A percentile compares a stretch with the other conserved stretches of the same genome.
phyloP scores from a whole-genome alignment of 2,888 invertebrate genomes.

The Capitulum mitella region DNA sequence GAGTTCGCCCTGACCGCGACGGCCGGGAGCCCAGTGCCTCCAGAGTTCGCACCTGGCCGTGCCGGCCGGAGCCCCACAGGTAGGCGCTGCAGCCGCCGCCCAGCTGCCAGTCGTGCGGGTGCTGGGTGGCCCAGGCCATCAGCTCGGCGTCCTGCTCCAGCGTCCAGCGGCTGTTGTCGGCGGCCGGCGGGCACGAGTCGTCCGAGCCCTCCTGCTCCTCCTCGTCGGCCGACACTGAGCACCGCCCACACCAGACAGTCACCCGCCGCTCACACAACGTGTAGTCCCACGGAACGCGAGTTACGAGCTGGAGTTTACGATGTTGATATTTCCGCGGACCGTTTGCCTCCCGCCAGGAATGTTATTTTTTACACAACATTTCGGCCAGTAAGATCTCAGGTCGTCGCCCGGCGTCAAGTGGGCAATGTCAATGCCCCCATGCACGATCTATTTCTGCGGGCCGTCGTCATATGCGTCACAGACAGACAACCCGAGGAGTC shows the following conservation, averaged over 20 bases:
- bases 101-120: slow-evolving; percentile 58
- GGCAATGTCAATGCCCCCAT: too few species aligned
- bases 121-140: slow-evolving; percentile 54
- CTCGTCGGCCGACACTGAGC: neutral
- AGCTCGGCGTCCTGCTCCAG: slow-evolving; percentile 55
- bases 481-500: too few species aligned
- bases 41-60: slow-evolving; percentile 58
- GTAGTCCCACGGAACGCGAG: too few species aligned
- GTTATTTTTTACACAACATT: too few species aligned
- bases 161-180: slow-evolving; percentile 52
- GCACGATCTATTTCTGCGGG: too few species aligned
- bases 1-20: too few species aligned
- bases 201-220: slow-evolving; percentile 26
- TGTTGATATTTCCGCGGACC: neutral
- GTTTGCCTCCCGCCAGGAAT: too few species aligned
- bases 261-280: neutral
- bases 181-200: slow-evolving; percentile 38
- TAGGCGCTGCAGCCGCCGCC: slow-evolving; percentile 56
- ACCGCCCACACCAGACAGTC: neutral
- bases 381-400: too few species aligned
- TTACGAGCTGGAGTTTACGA: neutral
- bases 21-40: too few species aligned
- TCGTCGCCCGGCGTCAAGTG: too few species aligned
- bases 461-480: too few species aligned
- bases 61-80: slow-evolving; percentile 57